phyloP scores from a whole-genome alignment of 2,113 vertebrate species.

The Prolemur simus region DNA sequence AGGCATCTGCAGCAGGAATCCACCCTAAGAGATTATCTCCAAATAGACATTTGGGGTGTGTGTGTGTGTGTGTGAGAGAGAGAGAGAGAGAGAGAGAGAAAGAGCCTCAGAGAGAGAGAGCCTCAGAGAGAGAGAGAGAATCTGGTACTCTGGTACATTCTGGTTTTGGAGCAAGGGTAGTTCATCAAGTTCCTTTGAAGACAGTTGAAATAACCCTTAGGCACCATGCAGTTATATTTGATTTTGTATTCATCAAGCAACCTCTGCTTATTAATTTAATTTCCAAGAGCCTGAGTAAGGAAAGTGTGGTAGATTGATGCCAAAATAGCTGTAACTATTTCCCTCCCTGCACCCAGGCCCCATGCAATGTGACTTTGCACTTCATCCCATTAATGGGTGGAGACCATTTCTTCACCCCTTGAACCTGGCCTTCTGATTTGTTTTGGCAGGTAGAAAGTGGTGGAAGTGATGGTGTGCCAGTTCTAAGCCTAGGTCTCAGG shows the following conservation, averaged over 20 bases:
- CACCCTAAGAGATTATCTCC: background rate
- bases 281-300: background rate
- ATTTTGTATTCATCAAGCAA: constrained; percentile 2
- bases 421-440: background rate
- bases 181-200: constrained; percentile 34
- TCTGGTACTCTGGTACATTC: background rate
- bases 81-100: background rate
- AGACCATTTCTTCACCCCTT: background rate
- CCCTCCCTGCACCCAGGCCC: background rate
- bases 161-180: background rate
- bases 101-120: too few relatives aligned
- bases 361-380: background rate
- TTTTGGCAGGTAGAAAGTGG: background rate
- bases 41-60: fast-evolving
- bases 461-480: background rate
- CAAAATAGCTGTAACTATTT: background rate
- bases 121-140: background rate
- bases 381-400: background rate
- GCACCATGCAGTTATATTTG: background rate
- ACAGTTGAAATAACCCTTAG: constrained; percentile 3
- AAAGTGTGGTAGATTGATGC: background rate
- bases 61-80: background rate
- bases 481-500: background rate
- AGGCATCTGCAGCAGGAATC: background rate
- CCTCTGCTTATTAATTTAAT: constrained; percentile 45